Evolutionary conservation across 2,888 invertebrate genomes (phyloP).

Genomic region (Flexamia atlantica): DNA sequence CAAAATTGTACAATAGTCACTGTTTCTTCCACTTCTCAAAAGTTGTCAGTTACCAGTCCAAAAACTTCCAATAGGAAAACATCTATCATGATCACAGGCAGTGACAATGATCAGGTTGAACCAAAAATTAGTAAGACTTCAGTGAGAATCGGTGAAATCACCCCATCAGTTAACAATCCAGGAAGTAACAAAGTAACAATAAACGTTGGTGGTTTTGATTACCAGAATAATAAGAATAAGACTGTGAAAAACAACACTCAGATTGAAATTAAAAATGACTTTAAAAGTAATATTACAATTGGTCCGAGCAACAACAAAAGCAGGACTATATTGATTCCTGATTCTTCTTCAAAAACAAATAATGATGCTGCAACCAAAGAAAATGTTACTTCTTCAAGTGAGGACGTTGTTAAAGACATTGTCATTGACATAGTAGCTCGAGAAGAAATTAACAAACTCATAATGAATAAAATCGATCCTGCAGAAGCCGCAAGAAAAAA

Average conservation of each 20-base stretch:
- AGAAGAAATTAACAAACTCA: conserved; percentile 65
- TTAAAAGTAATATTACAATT: conserved; percentile 56
- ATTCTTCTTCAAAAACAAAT: conserved; percentile 21
- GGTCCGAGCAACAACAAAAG: conserved; percentile 51
- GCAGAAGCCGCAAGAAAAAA: conserved; percentile 87
- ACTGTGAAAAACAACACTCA: conserved; percentile 27
- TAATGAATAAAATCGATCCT: conserved; percentile 76
- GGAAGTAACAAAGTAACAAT: conserved; percentile 75
- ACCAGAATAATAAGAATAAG: conserved; percentile 46
- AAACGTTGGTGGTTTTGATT: conserved; percentile 73
- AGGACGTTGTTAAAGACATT: conserved; percentile 41
- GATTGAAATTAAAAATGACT: conserved; percentile 51
- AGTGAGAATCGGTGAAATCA: conserved; percentile 68
- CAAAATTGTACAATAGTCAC: conserved; percentile 68
- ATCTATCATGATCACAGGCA: conserved; percentile 86
- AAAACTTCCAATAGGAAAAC: conserved; percentile 72
- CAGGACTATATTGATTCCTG: conserved; percentile 56
- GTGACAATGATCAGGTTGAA: conserved; percentile 74
- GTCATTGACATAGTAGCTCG: conserved; percentile 55
- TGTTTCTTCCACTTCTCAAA: conserved; percentile 61
- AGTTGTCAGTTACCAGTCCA: conserved; percentile 57
- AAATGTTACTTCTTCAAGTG: background rate
- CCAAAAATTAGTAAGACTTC: conserved; percentile 63
- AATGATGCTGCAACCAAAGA: conserved; percentile 12
- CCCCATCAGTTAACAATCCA: conserved; percentile 28